Conservation (phyloP, 2,113 vertebrate species). For the Tamias sibiricus region DNA sequence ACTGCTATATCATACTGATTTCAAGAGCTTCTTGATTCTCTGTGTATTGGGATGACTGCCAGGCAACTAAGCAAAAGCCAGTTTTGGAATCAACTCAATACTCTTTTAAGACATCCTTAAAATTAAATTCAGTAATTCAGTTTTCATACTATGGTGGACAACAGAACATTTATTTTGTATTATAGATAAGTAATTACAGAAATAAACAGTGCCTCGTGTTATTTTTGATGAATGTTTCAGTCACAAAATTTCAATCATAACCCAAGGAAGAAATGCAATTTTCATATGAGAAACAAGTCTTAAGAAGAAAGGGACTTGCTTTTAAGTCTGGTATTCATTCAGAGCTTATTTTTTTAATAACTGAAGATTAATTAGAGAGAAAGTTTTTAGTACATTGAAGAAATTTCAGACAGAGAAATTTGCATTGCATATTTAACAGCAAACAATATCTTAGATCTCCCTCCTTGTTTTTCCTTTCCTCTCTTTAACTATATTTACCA, state of each 20-base stretch:
- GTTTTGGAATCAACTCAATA: constrained; percentile 32
- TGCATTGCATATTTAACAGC: neutral
- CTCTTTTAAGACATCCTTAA: neutral
- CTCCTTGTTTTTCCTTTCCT: neutral
- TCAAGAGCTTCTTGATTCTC: constrained; percentile 30
- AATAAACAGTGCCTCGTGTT: neutral
- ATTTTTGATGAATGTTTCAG: constrained; percentile 17
- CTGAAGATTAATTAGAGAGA: neutral
- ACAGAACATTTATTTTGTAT: constrained; percentile 28
- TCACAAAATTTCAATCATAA: neutral
- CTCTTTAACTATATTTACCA: neutral
- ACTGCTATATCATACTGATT: neutral
- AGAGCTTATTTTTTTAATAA: constrained; percentile 10
- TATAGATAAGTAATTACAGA: neutral
- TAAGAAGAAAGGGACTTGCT: constrained; percentile 39
- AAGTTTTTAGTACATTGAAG: neutral
- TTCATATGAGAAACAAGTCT: neutral
- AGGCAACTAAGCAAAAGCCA: constrained; percentile 26
- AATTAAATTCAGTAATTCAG: constrained; percentile 33
- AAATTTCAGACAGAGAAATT: neutral
- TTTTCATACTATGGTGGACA: neutral
- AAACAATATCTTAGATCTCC: neutral
- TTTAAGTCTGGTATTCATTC: neutral
- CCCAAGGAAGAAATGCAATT: constrained; percentile 27
- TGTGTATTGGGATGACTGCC: neutral